Evolutionary conservation across 2,888 invertebrate genomes (phyloP).

Genomic region (Amphipoea lucens): DNA sequence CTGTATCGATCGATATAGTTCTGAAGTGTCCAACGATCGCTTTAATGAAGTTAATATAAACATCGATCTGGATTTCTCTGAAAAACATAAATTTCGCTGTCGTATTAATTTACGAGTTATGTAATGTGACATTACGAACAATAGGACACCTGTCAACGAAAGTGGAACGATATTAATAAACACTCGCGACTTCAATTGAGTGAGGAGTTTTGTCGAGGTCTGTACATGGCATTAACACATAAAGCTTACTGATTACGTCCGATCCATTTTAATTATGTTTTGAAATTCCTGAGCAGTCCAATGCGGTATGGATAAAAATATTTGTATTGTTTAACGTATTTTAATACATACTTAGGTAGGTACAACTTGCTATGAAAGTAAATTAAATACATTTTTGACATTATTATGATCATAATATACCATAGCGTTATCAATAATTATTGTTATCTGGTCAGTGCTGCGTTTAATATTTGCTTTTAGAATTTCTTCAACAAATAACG

Average conservation of each 20-base stretch:
- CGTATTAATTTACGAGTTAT: slow-evolving; percentile 49
- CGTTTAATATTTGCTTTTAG: not conserved
- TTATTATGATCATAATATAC: slow-evolving; percentile 22
- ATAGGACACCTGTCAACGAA: slow-evolving; percentile 71
- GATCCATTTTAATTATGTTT: slow-evolving; percentile 39
- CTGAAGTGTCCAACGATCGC: slow-evolving; percentile 42
- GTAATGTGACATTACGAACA: slow-evolving; percentile 63
- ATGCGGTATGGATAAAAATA: slow-evolving; percentile 7
- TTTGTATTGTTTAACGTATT: not conserved
- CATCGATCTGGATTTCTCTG: slow-evolving; percentile 30
- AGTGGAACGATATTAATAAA: slow-evolving; percentile 70
- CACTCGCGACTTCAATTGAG: slow-evolving; percentile 53
- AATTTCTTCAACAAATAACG: slow-evolving; percentile 26
- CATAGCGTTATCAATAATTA: not conserved
- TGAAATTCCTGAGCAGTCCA: slow-evolving; percentile 7
- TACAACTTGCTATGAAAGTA: slow-evolving; percentile 44
- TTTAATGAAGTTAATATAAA: slow-evolving; percentile 44
- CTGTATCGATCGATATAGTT: slow-evolving; percentile 53
- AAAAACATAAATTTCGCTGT: slow-evolving; percentile 36
- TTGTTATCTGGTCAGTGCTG: not conserved
- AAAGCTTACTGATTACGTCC: slow-evolving; percentile 30
- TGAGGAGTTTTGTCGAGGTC: slow-evolving; percentile 31
- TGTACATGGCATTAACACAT: slow-evolving; percentile 33
- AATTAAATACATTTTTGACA: slow-evolving; percentile 42
- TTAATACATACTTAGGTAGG: not conserved